Evolutionary conservation across 2,888 invertebrate genomes (phyloP).

Genomic region (Acanthoscelides obtectus): DNA sequence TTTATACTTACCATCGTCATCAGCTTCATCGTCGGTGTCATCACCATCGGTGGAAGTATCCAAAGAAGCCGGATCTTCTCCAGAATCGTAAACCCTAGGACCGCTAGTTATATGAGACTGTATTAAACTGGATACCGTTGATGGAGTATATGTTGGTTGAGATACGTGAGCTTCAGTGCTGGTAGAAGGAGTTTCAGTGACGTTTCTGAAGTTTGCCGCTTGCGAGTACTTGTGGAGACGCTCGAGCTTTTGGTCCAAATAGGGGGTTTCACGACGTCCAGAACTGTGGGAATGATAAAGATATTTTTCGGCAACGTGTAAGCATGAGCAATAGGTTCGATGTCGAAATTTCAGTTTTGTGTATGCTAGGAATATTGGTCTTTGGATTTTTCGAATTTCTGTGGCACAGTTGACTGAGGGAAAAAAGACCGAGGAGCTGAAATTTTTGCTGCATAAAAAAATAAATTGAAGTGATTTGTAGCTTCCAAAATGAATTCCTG

Average conservation of each 20-base stretch:
- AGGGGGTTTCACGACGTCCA: slow-evolving; percentile 72
- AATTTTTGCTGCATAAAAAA: too few species aligned
- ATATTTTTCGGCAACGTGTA: not conserved
- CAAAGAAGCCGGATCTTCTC: slow-evolving; percentile 30
- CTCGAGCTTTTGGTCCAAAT: slow-evolving; percentile 47
- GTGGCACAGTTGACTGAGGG: too few species aligned
- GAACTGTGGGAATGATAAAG: slow-evolving; percentile 52
- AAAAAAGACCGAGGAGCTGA: too few species aligned
- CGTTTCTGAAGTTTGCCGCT: slow-evolving; percentile 15
- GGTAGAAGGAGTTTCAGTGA: slow-evolving; percentile 21
- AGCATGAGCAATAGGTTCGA: too few species aligned
- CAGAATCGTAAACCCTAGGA: slow-evolving; percentile 32
- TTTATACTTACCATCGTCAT: slow-evolving; percentile 16
- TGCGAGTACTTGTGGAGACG: slow-evolving; percentile 26
- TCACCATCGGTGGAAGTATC: slow-evolving; percentile 48
- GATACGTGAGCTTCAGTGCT: slow-evolving; percentile 13
- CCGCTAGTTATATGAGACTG: slow-evolving; percentile 8
- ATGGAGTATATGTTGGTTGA: not conserved
- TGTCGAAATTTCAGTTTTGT: too few species aligned
- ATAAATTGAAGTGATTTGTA: too few species aligned
- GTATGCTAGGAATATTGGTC: too few species aligned
- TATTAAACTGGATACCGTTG: not conserved
- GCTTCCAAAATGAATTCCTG: too few species aligned
- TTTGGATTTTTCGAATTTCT: too few species aligned
- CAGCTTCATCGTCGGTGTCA: slow-evolving; percentile 21